phyloP scores from a whole-genome alignment of 92 coral and sea anemone genomes.

The Heteractis magnifica region DNA sequence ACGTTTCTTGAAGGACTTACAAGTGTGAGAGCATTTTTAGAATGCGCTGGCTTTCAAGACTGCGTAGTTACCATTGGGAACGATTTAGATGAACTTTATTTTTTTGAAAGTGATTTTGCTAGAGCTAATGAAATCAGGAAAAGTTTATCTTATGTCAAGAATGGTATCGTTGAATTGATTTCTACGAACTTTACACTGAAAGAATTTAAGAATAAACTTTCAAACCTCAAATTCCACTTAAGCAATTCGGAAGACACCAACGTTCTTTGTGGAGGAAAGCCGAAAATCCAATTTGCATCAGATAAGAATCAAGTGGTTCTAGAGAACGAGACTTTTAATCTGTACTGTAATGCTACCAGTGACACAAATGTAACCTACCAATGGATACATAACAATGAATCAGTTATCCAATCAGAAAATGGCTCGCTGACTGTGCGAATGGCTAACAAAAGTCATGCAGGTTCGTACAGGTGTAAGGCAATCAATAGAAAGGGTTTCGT shows the following conservation, averaged over 20 bases:
- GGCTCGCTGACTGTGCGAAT: constrained; percentile 35
- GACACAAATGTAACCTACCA: constrained; percentile 35
- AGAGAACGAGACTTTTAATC: constrained; percentile 19
- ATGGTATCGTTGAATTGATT: constrained; percentile 15
- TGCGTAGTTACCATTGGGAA: constrained; percentile 47
- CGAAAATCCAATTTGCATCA: constrained; percentile 26
- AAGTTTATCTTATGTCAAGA: constrained; percentile 25
- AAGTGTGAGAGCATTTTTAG: constrained; percentile 30
- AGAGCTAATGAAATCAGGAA: constrained; percentile 42
- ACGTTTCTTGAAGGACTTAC: constrained; percentile 53
- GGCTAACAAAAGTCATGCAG: constrained; percentile 38
- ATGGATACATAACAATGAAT: constrained; percentile 48
- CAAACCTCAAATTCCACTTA: constrained; percentile 22
- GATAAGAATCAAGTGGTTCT: constrained; percentile 24
- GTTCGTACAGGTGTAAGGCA: constrained; percentile 53
- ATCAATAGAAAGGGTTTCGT: constrained; percentile 53
- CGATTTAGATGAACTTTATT: constrained; percentile 46
- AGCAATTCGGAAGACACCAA: constrained; percentile 39
- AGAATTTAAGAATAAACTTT: constrained; percentile 20
- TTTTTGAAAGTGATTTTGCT: constrained; percentile 41
- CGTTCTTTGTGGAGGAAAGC: constrained; percentile 59
- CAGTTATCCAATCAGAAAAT: constrained; percentile 32
- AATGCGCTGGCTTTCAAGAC: constrained; percentile 56
- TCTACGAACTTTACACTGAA: constrained; percentile 18
- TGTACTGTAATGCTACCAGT: constrained; percentile 47